Percentiles rank a stretch among this genome's conserved stretches.
These are phyloP conservation scores for Erythrolamprus reginae DNA, from an alignment of 2,113 vertebrate species.

Conservation along the genomic window DNA sequence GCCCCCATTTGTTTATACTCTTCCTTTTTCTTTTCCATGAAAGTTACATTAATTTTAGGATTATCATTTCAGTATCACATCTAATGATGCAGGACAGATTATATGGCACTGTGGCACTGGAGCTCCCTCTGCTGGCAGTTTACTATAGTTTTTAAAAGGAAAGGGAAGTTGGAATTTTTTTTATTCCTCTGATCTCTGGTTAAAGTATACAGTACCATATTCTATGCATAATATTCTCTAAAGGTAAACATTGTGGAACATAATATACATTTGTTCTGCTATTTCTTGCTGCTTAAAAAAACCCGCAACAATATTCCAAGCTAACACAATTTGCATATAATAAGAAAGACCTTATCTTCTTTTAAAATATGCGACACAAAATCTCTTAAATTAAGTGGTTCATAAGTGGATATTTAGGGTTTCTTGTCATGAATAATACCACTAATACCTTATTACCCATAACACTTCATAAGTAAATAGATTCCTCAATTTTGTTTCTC, in stretches of 20 bases:
- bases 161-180: not conserved
- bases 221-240: no score
- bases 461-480: not conserved
- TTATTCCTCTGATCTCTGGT: not conserved
- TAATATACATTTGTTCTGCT: not conserved
- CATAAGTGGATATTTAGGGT: not conserved
- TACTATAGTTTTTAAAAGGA: not conserved
- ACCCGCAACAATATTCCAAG: not conserved
- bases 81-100: not conserved
- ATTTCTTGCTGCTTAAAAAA: not conserved
- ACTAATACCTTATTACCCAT: not conserved
- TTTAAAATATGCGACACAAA: not conserved
- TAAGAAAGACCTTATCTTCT: not conserved
- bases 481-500: not conserved
- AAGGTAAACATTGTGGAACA: not conserved
- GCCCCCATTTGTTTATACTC: not conserved
- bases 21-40: not conserved
- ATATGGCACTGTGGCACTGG: not conserved
- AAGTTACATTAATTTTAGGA: not conserved
- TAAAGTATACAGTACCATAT: no score
- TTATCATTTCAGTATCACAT: not conserved
- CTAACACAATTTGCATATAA: not conserved
- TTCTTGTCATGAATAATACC: not conserved
- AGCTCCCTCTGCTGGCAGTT: slow-evolving; percentile 1
- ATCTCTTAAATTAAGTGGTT: not conserved